Percentiles rank a stretch among this genome's conserved stretches.
Evolutionary conservation across 2,888 invertebrate species (phyloP).

Genomic region (Nyleta sp.): DNA sequence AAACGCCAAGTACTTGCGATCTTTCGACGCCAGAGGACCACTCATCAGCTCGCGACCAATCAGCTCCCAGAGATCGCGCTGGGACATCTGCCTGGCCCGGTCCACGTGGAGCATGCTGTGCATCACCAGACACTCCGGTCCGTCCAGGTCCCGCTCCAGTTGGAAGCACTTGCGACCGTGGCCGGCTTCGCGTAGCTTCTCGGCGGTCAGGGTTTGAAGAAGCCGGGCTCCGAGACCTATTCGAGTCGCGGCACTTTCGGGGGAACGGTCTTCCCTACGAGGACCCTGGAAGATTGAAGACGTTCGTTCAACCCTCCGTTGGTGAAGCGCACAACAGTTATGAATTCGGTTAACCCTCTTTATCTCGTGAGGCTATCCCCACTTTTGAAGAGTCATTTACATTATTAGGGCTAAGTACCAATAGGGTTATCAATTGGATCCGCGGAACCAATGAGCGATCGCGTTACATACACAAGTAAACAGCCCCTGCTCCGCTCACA

Average conservation of each 20-base stretch:
- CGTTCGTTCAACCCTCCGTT: too few species aligned
- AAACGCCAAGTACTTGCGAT: slow-evolving; percentile 94
- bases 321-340: too few species aligned
- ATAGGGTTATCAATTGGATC: too few species aligned
- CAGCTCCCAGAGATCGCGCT: slow-evolving; percentile 92
- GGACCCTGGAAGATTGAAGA: slow-evolving; percentile 87
- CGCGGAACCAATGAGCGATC: too few species aligned
- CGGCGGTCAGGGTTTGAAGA: slow-evolving; percentile 93
- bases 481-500: too few species aligned
- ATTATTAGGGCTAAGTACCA: too few species aligned
- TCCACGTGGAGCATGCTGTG: slow-evolving; percentile 88
- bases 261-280: slow-evolving; percentile 85
- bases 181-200: slow-evolving; percentile 92
- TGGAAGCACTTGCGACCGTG: slow-evolving; percentile 92
- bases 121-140: slow-evolving; percentile 88
- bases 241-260: slow-evolving; percentile 89
- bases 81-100: slow-evolving; percentile 88
- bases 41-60: slow-evolving; percentile 93
- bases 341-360: too few species aligned
- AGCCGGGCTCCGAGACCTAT: slow-evolving; percentile 91
- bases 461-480: too few species aligned
- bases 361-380: too few species aligned
- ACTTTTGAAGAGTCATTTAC: too few species aligned
- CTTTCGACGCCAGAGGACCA: slow-evolving; percentile 80
- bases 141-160: slow-evolving; percentile 86